Conservation (phyloP, 2,113 vertebrate species). For the Heliornis fulica region DNA sequence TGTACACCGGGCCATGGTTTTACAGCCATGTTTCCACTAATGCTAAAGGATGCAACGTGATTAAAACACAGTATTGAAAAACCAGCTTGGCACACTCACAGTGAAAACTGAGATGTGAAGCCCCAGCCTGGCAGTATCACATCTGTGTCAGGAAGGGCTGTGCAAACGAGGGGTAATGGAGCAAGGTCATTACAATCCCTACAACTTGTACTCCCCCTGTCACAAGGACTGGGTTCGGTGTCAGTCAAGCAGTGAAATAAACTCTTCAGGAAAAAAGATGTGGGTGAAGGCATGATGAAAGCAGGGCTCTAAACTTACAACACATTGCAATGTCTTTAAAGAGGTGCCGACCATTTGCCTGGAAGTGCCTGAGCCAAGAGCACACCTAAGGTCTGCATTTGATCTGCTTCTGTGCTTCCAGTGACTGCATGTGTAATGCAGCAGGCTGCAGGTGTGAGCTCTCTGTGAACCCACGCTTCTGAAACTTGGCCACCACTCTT, state of each 20-base stretch:
- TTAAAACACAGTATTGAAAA: slow-evolving; percentile 24
- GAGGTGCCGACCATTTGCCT: not conserved
- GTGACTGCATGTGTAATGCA: not conserved
- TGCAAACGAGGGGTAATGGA: not conserved
- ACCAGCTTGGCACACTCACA: not conserved
- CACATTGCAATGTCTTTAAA: slow-evolving; percentile 9
- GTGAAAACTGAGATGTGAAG: not conserved
- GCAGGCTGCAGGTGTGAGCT: slow-evolving; percentile 27
- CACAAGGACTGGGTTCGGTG: not conserved
- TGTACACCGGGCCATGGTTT: not conserved
- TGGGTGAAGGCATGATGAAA: not conserved
- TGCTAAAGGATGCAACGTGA: not conserved
- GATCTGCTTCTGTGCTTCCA: not conserved
- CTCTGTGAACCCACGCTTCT: not conserved
- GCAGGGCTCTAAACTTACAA: not conserved
- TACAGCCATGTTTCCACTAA: not conserved
- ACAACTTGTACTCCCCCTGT: not conserved
- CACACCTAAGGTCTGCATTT: not conserved
- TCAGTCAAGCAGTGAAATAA: not conserved
- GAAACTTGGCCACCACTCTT: not conserved
- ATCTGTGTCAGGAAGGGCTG: slow-evolving; percentile 7
- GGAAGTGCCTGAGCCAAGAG: not conserved
- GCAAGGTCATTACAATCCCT: not conserved
- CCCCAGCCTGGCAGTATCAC: not conserved
- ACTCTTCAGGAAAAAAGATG: not conserved